Conservation (phyloP, 2,888 invertebrate genomes). For the Euphydryas editha region DNA sequence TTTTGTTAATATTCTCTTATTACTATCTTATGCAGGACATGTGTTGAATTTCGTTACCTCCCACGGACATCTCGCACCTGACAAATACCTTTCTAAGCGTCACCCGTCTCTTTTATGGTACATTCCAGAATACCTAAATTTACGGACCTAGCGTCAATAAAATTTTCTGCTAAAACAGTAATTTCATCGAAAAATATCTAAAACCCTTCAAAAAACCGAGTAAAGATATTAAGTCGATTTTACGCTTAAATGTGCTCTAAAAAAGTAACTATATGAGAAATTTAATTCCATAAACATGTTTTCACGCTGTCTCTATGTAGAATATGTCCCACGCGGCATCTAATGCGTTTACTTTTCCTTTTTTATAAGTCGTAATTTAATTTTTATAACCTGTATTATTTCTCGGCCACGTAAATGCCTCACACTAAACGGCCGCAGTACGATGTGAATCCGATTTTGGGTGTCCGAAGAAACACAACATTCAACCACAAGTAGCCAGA, state of each 20-base stretch:
- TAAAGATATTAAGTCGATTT: slow-evolving; percentile 16
- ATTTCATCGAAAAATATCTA: slow-evolving; percentile 11
- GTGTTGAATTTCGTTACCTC: background rate
- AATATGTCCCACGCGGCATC: background rate
- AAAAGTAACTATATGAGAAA: slow-evolving; percentile 15
- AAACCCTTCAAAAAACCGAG: slow-evolving; percentile 2
- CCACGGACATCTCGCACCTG: slow-evolving; percentile 14
- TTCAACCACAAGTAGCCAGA: too few species aligned
- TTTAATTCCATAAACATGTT: slow-evolving; percentile 1
- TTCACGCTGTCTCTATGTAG: background rate
- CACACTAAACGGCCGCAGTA: too few species aligned
- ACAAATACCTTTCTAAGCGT: slow-evolving; percentile 10
- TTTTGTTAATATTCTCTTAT: background rate
- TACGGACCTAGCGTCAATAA: slow-evolving; percentile 1
- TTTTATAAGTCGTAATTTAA: too few species aligned
- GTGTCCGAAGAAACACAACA: too few species aligned
- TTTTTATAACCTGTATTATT: too few species aligned
- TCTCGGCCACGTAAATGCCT: too few species aligned
- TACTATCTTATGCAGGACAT: background rate
- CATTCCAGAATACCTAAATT: slow-evolving; percentile 7
- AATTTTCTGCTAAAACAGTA: slow-evolving; percentile 16
- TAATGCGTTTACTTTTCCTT: too few species aligned
- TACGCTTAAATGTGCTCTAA: slow-evolving; percentile 10
- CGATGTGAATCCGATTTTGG: too few species aligned
- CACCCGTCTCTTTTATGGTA: slow-evolving; percentile 16